A percentile compares a stretch with the other conserved stretches of the same genome.
phyloP scores from a whole-genome alignment of 2,797 vertebrate genomes.

The Liparis tanakae region DNA sequence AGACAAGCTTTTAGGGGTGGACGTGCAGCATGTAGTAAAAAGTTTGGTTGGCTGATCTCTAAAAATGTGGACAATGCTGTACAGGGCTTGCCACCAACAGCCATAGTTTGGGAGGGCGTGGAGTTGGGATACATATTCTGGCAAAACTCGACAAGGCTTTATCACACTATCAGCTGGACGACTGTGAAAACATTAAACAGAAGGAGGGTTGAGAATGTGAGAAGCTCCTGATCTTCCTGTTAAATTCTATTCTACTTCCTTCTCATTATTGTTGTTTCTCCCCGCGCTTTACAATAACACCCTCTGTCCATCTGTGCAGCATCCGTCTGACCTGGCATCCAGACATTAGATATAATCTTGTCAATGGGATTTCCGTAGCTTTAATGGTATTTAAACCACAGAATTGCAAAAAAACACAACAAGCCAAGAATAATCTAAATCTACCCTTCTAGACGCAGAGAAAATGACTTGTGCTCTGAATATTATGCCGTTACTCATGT shows the following conservation, averaged over 20 bases:
- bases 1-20: constrained; percentile 25
- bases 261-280: constrained; percentile 19
- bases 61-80: constrained; percentile 58
- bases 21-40: constrained; percentile 42
- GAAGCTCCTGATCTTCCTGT: not conserved
- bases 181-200: not conserved
- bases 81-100: constrained; percentile 43
- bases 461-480: not conserved
- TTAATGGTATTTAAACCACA: constrained; percentile 33
- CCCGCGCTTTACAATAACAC: constrained; percentile 14
- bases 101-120: constrained; percentile 39
- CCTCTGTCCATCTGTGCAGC: constrained; percentile 38
- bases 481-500: not conserved
- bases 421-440: not conserved
- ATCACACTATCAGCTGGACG: not conserved
- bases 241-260: constrained; percentile 1
- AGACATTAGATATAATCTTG: constrained; percentile 52
- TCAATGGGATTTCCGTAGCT: constrained; percentile 49
- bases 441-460: not conserved
- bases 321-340: constrained; percentile 1
- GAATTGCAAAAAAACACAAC: not conserved
- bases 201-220: not conserved
- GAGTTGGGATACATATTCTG: constrained; percentile 24
- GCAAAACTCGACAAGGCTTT: constrained; percentile 4
- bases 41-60: constrained; percentile 39